Conservation (phyloP, 2,888 invertebrate genomes). For the Monopis laevigella region DNA sequence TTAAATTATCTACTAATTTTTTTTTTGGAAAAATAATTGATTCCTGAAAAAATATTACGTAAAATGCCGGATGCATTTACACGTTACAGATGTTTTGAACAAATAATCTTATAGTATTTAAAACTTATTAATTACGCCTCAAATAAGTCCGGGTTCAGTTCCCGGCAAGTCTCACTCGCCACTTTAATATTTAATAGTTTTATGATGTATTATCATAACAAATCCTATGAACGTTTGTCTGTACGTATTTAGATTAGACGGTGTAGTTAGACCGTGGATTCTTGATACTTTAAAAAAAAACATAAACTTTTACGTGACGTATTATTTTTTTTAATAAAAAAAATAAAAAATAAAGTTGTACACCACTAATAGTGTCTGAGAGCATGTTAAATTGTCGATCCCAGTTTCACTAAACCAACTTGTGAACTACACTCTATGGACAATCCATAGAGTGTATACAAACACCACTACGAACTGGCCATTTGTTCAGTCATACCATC, state of each 20-base stretch:
- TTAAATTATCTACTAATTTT: too few species aligned
- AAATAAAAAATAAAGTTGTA: too few species aligned
- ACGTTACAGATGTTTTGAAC: slow-evolving; percentile 7
- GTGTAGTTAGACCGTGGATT: slow-evolving; percentile 25
- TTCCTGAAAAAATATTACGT: too few species aligned
- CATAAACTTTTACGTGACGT: too few species aligned
- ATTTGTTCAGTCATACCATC: too few species aligned
- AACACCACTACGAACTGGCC: too few species aligned
- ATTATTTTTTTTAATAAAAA: too few species aligned
- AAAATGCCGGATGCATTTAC: slow-evolving; percentile 7
- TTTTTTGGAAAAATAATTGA: too few species aligned
- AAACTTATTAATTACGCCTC: slow-evolving; percentile 61
- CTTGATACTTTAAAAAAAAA: slow-evolving; percentile 52
- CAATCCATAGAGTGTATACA: too few species aligned
- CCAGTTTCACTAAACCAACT: background rate
- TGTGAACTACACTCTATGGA: too few species aligned
- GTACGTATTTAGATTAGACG: slow-evolving; percentile 52
- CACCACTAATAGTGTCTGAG: background rate
- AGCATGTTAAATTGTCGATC: background rate
- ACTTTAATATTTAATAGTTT: slow-evolving; percentile 68
- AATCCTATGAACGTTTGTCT: slow-evolving; percentile 53
- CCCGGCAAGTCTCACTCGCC: slow-evolving; percentile 64
- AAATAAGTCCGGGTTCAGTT: slow-evolving; percentile 17
- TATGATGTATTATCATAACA: slow-evolving; percentile 70
- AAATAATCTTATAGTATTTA: slow-evolving; percentile 29